Conservation (phyloP, 2,797 vertebrate species). For the Melanotaenia pygmaea region DNA sequence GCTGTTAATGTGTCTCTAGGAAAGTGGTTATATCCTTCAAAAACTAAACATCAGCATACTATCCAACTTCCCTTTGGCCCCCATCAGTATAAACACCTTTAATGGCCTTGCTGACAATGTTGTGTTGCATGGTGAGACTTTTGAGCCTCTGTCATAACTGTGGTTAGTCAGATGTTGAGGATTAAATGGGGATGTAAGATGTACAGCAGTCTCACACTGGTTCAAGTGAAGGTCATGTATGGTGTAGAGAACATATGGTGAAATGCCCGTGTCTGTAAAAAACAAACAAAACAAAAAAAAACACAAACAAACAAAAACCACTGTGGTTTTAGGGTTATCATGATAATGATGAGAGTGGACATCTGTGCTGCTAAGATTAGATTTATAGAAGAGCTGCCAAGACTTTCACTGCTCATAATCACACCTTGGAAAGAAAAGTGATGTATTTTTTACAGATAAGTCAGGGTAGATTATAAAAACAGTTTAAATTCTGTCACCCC, state of each 20-base stretch:
- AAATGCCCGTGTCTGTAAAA: constrained; percentile 7
- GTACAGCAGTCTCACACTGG: constrained; percentile 22
- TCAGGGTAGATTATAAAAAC: constrained; percentile 24
- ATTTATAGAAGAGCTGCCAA: constrained; percentile 35
- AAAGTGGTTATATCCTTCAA: too few species aligned
- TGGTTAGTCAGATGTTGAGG: constrained; percentile 40
- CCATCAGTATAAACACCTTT: constrained; percentile 25
- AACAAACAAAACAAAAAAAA: not conserved
- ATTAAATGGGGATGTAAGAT: constrained; percentile 43
- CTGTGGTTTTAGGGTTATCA: constrained; percentile 21
- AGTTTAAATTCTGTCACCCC: constrained; percentile 8
- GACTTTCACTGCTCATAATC: constrained; percentile 30
- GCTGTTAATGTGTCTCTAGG: too few species aligned
- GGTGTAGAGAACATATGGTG: not conserved
- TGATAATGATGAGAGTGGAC: constrained; percentile 31
- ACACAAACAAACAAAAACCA: not conserved
- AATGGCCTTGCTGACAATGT: constrained; percentile 36
- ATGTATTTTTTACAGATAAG: constrained; percentile 27
- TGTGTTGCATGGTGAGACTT: constrained; percentile 35
- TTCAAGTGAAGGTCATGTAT: constrained; percentile 48
- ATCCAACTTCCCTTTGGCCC: not conserved
- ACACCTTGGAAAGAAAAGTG: constrained; percentile 12
- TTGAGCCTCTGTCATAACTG: constrained; percentile 17
- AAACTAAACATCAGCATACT: too few species aligned
- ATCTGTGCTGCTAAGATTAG: constrained; percentile 42